Conservation (phyloP, 2,113 vertebrate genomes). For the Eurystomus gularis region DNA sequence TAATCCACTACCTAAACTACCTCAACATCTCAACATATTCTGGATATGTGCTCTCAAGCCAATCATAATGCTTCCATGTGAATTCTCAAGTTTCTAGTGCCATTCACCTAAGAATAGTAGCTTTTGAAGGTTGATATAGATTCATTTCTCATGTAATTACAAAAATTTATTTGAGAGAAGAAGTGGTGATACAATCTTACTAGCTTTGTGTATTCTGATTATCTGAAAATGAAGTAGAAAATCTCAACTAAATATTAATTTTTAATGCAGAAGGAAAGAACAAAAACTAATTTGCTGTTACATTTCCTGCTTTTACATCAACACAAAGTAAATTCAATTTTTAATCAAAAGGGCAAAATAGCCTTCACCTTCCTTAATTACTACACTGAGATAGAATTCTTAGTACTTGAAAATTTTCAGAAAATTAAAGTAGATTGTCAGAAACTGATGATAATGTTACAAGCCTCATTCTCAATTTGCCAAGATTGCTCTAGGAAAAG, state of each 20-base stretch:
- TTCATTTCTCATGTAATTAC: conserved; percentile 13
- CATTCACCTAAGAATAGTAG: background rate
- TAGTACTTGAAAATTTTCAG: conserved; percentile 15
- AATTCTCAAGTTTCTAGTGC: background rate
- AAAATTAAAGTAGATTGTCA: background rate
- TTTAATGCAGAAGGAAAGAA: conserved; percentile 32
- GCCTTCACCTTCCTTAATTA: conserved; percentile 24
- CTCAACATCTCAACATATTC: background rate
- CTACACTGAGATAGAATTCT: background rate
- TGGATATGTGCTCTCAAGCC: background rate
- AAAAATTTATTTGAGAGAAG: background rate
- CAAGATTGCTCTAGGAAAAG: background rate
- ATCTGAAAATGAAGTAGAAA: conserved; percentile 57
- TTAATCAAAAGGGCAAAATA: conserved; percentile 49
- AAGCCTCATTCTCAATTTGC: background rate
- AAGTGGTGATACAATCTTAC: conserved; percentile 1
- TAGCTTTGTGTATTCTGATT: conserved; percentile 30
- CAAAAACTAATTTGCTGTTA: conserved; percentile 16
- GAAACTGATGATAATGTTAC: background rate
- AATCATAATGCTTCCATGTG: background rate
- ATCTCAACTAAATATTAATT: conserved; percentile 12
- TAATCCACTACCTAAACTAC: background rate
- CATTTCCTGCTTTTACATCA: conserved; percentile 32
- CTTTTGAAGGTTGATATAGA: background rate
- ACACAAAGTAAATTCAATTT: conserved; percentile 56